Base-by-base conservation (phyloP, 1,140 invertebrate species). In the Delia radicum region DNA sequence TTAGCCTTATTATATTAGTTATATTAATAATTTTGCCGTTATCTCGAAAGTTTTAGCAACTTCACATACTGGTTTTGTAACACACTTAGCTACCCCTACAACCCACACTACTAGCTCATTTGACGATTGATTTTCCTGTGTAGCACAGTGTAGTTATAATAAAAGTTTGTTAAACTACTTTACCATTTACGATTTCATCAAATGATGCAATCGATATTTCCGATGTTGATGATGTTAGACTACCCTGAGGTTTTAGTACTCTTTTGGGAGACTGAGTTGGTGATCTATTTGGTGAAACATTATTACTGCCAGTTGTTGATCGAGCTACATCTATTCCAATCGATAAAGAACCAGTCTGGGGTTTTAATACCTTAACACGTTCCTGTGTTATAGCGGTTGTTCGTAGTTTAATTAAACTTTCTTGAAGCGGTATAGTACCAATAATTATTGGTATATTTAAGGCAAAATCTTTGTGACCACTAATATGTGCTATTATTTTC, bases 391-490 rank as follows among this genome's bases (percentile, higher is more conserved):
- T 21, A 21, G 48, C 24, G 6, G 48, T 7, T 10, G 48, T n/a
- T 21, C 48, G 5, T 2, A 8, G 21, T 2, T 74, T 74, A 0
- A 61, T 2, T 29, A 37, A 77, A 77, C 82, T 84, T 72, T 84
- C 79, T 1, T 65, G 74, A 69, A 85, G 21, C 0, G 82, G 81
- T 48, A 83, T 79, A 2, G 79, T 85, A 3, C 84, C 84, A 28
- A 85, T 78, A 18, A 75, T 74, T 18, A 85, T 78, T 10, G 84
- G 83, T 5, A 80, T 48, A 6, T 74, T 61, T 0, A 81, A 75
- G n/a, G 81, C 77, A 3, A 77, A 74, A 71, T 81, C 76, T n/a
- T 76, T 46, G 37, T 83, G 80, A n/a, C 31, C 55, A 2, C 83
- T 80, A 1, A 74, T 83, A 3, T 77, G 72, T 10, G 84, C 79